Conservation (phyloP, 2,888 invertebrate genomes). For the Eupelmus urozonus region DNA sequence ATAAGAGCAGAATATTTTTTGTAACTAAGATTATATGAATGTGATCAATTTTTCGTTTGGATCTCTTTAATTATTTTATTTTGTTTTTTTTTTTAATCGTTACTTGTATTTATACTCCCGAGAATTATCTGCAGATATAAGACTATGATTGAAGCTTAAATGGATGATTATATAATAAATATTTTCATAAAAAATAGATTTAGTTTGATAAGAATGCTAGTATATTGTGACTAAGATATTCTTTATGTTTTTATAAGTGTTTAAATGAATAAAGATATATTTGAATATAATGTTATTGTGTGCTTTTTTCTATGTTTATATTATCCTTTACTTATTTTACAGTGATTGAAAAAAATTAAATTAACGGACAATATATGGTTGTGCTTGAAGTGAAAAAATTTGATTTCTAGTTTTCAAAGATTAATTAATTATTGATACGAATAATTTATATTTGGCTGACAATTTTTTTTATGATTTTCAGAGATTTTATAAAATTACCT, state of each 20-base stretch:
- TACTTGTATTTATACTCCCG: constrained; percentile 18
- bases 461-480: too few species aligned
- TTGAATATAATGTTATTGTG: neutral
- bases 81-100: constrained; percentile 27
- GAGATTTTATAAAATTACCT: too few species aligned
- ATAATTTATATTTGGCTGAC: too few species aligned
- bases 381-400: too few species aligned
- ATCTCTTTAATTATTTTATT: neutral
- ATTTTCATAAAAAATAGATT: constrained; percentile 6
- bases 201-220: neutral
- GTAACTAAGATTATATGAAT: neutral
- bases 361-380: too few species aligned
- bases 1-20: constrained; percentile 7
- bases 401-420: too few species aligned
- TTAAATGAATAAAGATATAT: constrained; percentile 17
- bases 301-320: too few species aligned
- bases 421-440: too few species aligned
- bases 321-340: too few species aligned
- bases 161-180: constrained; percentile 2
- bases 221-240: constrained; percentile 1
- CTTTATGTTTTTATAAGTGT: constrained; percentile 3
- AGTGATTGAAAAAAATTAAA: too few species aligned
- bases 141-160: constrained; percentile 15
- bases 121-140: neutral
- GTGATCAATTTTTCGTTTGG: constrained; percentile 31